phyloP scores from a whole-genome alignment of 64 coral and sea anemone genomes.

The Montipora capricornis region DNA sequence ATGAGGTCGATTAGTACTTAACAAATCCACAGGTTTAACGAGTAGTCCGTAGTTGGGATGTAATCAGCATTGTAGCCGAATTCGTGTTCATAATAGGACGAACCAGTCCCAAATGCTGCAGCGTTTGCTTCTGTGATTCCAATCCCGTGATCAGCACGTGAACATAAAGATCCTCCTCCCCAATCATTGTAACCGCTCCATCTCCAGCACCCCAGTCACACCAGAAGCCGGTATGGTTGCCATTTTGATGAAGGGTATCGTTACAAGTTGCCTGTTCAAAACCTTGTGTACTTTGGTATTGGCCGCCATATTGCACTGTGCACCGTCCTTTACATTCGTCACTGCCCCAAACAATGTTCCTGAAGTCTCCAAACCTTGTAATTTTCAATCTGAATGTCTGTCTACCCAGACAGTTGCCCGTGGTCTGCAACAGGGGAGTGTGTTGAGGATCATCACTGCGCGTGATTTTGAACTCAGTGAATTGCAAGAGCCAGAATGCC shows the following conservation, averaged over 20 bases:
- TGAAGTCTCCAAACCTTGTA: conserved; percentile 17
- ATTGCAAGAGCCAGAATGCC: conserved; percentile 24
- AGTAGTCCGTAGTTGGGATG: background rate
- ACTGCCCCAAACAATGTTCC: conserved; percentile 31
- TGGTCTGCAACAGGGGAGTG: conserved; percentile 16
- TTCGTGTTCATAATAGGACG: no score
- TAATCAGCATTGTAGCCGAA: background rate
- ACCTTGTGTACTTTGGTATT: conserved; percentile 12
- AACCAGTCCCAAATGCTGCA: background rate
- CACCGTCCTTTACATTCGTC: conserved; percentile 27
- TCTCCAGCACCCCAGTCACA: conserved; percentile 21
- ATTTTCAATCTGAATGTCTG: conserved; percentile 49
- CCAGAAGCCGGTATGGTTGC: conserved; percentile 28
- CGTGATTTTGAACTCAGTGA: conserved; percentile 49
- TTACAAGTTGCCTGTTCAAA: background rate
- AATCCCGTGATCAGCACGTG: conserved; percentile 43
- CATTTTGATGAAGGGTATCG: background rate
- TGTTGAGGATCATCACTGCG: conserved; percentile 51
- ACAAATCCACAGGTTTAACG: conserved; percentile 31
- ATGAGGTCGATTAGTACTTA: background rate
- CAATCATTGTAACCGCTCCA: conserved; percentile 33
- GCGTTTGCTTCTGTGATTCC: background rate
- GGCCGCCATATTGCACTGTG: background rate
- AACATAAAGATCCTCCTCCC: conserved; percentile 25
- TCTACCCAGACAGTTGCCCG: conserved; percentile 20